phyloP scores from a whole-genome alignment of 2,888 invertebrate genomes.

The Dascillus cervinus region DNA sequence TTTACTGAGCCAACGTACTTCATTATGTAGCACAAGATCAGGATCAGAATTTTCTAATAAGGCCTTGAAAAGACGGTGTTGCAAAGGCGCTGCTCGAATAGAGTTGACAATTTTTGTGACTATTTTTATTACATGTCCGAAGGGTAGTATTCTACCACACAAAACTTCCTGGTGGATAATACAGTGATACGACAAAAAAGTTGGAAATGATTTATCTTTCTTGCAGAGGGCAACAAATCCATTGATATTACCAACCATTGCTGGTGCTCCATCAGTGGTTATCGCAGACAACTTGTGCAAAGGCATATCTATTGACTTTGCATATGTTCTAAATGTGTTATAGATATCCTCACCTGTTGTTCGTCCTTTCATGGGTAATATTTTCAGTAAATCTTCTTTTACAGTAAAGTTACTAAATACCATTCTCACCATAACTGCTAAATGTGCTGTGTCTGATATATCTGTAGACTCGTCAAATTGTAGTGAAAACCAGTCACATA shows the following conservation, averaged over 20 bases:
- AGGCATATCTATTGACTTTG: slow-evolving; percentile 10
- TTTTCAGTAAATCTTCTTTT: slow-evolving; percentile 18
- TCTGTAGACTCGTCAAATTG: slow-evolving; percentile 23
- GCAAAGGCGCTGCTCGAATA: slow-evolving; percentile 14
- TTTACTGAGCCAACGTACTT: slow-evolving; percentile 15
- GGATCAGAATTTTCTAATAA: slow-evolving; percentile 7
- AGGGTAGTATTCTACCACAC: slow-evolving; percentile 2
- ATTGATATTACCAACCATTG: slow-evolving; percentile 15
- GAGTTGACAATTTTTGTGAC: slow-evolving; percentile 9
- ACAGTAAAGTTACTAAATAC: slow-evolving; percentile 14
- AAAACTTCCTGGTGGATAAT: slow-evolving; percentile 9
- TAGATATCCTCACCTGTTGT: slow-evolving; percentile 18
- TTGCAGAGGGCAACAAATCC: slow-evolving; percentile 17
- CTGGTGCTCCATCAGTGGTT: slow-evolving; percentile 18
- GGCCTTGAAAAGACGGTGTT: slow-evolving; percentile 17
- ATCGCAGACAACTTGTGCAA: slow-evolving; percentile 17
- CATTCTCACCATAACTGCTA: slow-evolving; percentile 17
- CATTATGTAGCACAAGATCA: slow-evolving; percentile 14
- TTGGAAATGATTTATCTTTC: slow-evolving; percentile 14
- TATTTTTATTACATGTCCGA: slow-evolving; percentile 4
- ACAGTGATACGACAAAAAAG: slow-evolving; percentile 12
- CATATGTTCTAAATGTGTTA: too few relatives aligned
- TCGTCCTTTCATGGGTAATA: slow-evolving; percentile 17
- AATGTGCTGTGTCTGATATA: slow-evolving; percentile 17
- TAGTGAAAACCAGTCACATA: slow-evolving; percentile 11